phyloP scores from a whole-genome alignment of 2,888 invertebrate species.

The Brachyopa scutellaris region DNA sequence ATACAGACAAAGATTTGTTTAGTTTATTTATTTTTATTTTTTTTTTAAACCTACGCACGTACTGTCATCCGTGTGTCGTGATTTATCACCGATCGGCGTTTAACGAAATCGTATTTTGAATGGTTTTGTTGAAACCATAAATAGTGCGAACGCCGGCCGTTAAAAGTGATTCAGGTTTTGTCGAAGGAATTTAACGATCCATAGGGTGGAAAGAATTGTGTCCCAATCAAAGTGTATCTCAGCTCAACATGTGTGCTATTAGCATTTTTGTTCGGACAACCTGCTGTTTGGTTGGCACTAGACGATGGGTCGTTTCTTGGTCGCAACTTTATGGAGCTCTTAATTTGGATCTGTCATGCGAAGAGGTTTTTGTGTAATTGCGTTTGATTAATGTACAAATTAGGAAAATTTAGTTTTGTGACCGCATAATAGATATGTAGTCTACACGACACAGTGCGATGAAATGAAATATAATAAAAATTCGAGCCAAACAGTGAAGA shows the following conservation, averaged over 20 bases:
- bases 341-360: constrained; percentile 62
- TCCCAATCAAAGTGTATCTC: constrained; percentile 39
- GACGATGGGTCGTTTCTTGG: constrained; percentile 56
- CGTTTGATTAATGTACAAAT: constrained; percentile 66
- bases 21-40: neutral
- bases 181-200: constrained; percentile 44
- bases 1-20: constrained; percentile 11
- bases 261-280: constrained; percentile 65
- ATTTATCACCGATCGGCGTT: constrained; percentile 65
- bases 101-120: constrained; percentile 70
- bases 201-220: constrained; percentile 26
- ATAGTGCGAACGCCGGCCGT: constrained; percentile 59
- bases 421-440: constrained; percentile 21
- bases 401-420: constrained; percentile 44
- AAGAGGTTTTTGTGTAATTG: constrained; percentile 61
- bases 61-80: constrained; percentile 62
- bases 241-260: constrained; percentile 58
- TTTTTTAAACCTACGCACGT: constrained; percentile 54
- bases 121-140: constrained; percentile 68
- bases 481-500: neutral
- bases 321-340: constrained; percentile 61
- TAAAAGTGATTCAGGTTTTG: constrained; percentile 58
- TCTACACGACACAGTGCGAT: no score
- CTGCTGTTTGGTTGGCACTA: constrained; percentile 57
- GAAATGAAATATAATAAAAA: neutral